A percentile compares a stretch with the other conserved stretches of the same genome.
Conservation (phyloP, 2,113 vertebrate species). For the Mobula birostris region DNA sequence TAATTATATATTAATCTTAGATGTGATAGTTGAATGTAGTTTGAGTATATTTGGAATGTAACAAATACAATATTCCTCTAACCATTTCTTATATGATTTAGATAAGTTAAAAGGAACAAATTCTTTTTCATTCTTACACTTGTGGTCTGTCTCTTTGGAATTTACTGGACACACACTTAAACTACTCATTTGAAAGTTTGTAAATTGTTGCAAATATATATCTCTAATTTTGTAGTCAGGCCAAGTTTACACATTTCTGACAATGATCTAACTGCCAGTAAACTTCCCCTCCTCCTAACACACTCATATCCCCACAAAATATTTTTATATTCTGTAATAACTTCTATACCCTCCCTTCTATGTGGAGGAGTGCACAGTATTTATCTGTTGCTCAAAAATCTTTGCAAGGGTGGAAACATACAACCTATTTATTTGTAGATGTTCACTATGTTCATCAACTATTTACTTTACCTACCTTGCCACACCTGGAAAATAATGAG, state of each 20-base stretch:
- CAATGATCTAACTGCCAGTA: background rate
- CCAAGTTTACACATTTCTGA: background rate
- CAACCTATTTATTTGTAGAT: background rate
- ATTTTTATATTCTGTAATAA: too few species aligned
- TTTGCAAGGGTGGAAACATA: background rate
- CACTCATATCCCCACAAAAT: too few species aligned
- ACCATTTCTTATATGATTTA: background rate
- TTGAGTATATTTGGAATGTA: background rate
- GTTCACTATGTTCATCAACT: background rate
- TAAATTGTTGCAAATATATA: background rate
- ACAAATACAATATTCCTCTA: background rate
- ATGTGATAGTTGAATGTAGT: background rate
- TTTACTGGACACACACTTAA: background rate
- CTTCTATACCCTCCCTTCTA: background rate
- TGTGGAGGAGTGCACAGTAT: background rate
- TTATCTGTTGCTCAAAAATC: background rate
- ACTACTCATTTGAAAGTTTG: background rate
- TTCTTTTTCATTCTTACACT: background rate
- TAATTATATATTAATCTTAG: background rate
- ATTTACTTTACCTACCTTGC: background rate
- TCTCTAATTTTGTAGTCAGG: background rate
- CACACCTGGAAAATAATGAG: background rate
- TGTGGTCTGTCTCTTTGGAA: background rate
- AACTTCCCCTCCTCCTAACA: too few species aligned
- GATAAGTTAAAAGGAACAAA: background rate